These are phyloP conservation scores for Halcyon badia DNA, from an alignment of 2,797 vertebrate genomes.

Conservation along the genomic window DNA sequence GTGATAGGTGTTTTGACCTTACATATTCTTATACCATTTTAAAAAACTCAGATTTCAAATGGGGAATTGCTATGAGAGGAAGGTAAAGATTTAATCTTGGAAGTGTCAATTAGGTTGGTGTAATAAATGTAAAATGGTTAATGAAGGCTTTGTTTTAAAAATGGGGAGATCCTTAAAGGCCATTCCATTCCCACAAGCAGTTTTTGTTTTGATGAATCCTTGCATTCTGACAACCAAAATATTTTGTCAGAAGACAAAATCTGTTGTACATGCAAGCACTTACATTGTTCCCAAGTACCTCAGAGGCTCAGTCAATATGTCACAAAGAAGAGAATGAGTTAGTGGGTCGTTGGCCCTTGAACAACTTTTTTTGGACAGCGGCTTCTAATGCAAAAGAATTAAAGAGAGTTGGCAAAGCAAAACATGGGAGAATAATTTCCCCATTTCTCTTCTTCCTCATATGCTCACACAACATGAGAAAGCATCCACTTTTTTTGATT, in stretches of 20 bases:
- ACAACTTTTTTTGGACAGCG: neutral
- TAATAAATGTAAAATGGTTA: neutral
- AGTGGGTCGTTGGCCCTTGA: neutral
- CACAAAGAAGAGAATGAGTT: neutral
- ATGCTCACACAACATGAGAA: neutral
- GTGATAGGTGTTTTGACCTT: neutral
- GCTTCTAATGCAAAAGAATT: neutral
- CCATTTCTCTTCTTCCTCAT: neutral
- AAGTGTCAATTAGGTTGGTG: neutral
- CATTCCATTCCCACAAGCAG: neutral
- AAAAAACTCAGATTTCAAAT: neutral
- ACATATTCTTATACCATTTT: neutral
- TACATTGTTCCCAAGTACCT: neutral
- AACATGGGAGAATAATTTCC: neutral
- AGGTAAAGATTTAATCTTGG: neutral
- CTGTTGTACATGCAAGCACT: neutral
- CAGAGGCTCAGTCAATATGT: neutral
- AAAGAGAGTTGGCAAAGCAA: neutral
- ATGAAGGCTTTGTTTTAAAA: neutral
- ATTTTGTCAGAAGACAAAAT: neutral
- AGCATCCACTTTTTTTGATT: neutral
- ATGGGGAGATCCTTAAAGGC: neutral
- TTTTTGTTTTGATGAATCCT: neutral
- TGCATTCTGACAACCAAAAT: neutral
- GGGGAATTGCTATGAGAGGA: neutral